These are phyloP conservation scores for Drosophila ogumai DNA, from an alignment of 1,140 invertebrate species.

Conservation along the genomic window DNA sequence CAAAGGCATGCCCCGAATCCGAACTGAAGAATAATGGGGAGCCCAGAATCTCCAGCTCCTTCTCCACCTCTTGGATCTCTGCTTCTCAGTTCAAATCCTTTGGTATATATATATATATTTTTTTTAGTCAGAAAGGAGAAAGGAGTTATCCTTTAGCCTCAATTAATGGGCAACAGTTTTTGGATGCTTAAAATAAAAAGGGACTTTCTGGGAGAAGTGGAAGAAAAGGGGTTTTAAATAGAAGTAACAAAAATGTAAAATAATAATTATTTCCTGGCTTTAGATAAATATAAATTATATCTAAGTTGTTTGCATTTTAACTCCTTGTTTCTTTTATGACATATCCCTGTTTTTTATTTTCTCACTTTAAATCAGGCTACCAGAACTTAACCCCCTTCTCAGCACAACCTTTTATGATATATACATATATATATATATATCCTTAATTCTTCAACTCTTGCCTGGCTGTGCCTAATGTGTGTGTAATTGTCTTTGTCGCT, in stretches of 20 bases:
- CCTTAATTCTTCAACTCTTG: constrained; percentile 8
- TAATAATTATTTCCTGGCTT: no score
- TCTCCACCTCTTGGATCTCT: background rate
- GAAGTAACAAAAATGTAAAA: no score
- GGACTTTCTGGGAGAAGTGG: background rate
- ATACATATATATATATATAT: constrained; percentile 14
- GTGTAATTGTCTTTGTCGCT: constrained; percentile 65
- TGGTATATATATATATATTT: constrained; percentile 1
- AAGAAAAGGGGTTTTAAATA: constrained; percentile 1
- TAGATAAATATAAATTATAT: no score
- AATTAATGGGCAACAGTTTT: constrained; percentile 44
- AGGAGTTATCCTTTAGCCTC: constrained; percentile 9
- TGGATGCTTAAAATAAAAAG: constrained; percentile 6
- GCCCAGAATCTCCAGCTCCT: background rate
- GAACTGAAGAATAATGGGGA: constrained; percentile 36
- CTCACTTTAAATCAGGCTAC: no score
- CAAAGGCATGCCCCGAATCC: constrained; percentile 76
- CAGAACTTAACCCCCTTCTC: no score
- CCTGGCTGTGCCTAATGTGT: constrained; percentile 57
- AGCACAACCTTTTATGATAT: background rate
- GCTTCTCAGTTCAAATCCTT: background rate
- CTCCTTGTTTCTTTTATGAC: no score
- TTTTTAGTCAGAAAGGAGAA: constrained; percentile 2
- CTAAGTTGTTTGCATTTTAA: no score
- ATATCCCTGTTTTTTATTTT: no score